Conservation (phyloP, 2,888 invertebrate species). For the Drosophila fulvimacula region DNA sequence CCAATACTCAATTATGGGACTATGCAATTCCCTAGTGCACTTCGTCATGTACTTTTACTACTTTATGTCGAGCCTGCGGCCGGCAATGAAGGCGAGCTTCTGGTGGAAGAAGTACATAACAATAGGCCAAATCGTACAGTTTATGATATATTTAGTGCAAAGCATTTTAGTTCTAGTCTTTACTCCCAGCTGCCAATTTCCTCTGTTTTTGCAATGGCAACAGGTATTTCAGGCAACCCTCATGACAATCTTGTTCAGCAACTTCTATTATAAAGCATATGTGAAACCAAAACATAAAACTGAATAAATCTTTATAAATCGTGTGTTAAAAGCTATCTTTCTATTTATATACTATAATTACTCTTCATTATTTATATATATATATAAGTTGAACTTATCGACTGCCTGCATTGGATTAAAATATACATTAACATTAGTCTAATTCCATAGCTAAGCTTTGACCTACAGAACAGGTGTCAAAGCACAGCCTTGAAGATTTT, state of each 20-base stretch:
- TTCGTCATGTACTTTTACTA: slow-evolving; percentile 86
- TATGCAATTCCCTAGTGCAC: slow-evolving; percentile 85
- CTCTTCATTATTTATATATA: not conserved
- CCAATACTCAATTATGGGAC: slow-evolving; percentile 84
- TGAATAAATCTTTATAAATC: slow-evolving; percentile 10
- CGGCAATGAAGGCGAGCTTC: slow-evolving; percentile 84
- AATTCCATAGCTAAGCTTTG: not conserved
- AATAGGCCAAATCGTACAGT: slow-evolving; percentile 86
- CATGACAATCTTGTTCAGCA: slow-evolving; percentile 86
- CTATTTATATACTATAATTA: not conserved
- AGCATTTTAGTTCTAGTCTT: slow-evolving; percentile 83
- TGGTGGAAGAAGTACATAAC: slow-evolving; percentile 86
- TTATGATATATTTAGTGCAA: slow-evolving; percentile 88
- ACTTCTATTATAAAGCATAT: slow-evolving; percentile 85
- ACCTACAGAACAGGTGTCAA: not conserved
- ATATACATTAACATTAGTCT: not conserved
- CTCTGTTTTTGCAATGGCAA: slow-evolving; percentile 85
- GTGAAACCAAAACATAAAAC: slow-evolving; percentile 23
- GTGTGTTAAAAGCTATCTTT: not conserved
- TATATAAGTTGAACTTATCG: not conserved
- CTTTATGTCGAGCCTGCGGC: slow-evolving; percentile 84
- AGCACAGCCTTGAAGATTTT: not conserved
- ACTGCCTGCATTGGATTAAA: not conserved
- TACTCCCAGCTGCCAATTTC: slow-evolving; percentile 86
- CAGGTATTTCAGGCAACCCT: slow-evolving; percentile 85